Conservation (phyloP, 2,888 invertebrate genomes). For the Zootermopsis nevadensis region DNA sequence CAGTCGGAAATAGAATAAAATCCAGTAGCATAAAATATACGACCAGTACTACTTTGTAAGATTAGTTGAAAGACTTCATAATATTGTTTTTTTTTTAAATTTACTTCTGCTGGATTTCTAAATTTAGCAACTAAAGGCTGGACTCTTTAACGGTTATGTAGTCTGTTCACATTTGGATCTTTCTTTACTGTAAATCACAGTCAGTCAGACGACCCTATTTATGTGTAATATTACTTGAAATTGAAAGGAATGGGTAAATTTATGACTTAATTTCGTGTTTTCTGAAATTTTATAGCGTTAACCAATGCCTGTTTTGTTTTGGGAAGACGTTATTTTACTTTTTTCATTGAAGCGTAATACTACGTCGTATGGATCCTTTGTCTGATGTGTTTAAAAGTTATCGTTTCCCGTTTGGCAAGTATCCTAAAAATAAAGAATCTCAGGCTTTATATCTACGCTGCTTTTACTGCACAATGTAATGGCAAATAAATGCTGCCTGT, state of each 20-base stretch:
- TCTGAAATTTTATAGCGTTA: background rate
- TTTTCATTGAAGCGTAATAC: background rate
- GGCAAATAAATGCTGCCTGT: background rate
- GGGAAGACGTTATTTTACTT: background rate
- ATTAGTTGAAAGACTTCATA: background rate
- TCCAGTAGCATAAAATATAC: no score
- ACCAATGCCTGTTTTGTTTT: background rate
- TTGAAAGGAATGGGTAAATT: background rate
- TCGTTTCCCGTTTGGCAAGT: slow-evolving; percentile 16
- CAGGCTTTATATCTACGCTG: background rate
- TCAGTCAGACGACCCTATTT: background rate
- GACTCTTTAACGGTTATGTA: no score
- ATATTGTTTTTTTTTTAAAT: background rate
- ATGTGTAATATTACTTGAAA: background rate
- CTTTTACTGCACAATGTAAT: background rate
- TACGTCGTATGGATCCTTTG: background rate
- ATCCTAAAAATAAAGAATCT: background rate
- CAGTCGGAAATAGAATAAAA: no score
- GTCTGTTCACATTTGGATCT: background rate
- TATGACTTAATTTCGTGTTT: background rate
- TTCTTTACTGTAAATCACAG: background rate
- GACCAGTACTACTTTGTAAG: no score
- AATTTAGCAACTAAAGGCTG: background rate
- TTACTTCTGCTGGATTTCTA: background rate
- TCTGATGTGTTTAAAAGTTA: background rate